Evolutionary conservation across 2,113 vertebrate species (phyloP).

Genomic region (Piaya cayana): DNA sequence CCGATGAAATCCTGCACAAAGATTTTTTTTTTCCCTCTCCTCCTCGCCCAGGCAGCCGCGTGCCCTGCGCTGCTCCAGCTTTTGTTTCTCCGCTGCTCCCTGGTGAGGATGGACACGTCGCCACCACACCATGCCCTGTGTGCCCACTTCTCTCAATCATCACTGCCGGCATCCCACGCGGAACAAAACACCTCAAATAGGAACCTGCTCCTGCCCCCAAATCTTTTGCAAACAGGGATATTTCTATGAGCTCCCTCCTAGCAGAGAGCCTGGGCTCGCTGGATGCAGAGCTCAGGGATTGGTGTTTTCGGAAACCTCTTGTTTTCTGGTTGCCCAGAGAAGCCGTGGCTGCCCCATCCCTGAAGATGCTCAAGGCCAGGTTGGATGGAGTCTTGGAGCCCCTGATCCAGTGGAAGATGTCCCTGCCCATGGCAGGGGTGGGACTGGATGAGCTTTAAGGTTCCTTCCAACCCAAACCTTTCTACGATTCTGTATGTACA

Average conservation of each 20-base stretch:
- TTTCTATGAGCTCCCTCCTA: rapidly evolving
- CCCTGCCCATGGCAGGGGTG: no score
- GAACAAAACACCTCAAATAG: not conserved
- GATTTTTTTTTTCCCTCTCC: not conserved
- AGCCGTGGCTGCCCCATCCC: no score
- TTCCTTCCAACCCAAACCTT: no score
- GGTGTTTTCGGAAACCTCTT: not conserved
- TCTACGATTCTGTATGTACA: not conserved
- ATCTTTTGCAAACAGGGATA: not conserved
- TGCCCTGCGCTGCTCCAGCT: not conserved
- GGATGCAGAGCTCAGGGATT: rapidly evolving
- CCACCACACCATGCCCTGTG: not conserved
- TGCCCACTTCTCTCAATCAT: not conserved
- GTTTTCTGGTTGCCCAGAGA: no score
- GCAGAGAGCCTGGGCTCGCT: not conserved
- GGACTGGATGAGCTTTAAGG: no score
- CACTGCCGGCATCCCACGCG: not conserved
- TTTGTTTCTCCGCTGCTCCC: slow-evolving; percentile 35
- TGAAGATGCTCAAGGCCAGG: no score
- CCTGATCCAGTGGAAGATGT: no score
- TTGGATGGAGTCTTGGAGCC: no score
- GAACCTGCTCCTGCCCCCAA: not conserved
- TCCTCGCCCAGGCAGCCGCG: not conserved
- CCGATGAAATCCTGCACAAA: not conserved
- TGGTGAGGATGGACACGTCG: slow-evolving; percentile 6